A percentile compares a stretch with the other conserved stretches of the same genome.
Conservation (phyloP, 2,888 invertebrate genomes). For the Acanthosepion lycidas region DNA sequence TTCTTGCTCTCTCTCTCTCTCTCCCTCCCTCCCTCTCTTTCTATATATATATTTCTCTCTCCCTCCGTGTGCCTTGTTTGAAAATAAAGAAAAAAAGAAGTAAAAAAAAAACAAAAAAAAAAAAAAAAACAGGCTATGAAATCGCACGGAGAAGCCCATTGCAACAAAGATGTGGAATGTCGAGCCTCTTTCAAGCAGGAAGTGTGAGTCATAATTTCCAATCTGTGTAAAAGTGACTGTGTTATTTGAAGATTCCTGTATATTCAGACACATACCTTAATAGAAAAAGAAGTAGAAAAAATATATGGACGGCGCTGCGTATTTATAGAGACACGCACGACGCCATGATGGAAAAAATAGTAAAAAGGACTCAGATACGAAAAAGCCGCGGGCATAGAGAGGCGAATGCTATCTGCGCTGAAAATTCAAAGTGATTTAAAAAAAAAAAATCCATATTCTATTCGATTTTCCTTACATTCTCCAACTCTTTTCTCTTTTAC, state of each 20-base stretch:
- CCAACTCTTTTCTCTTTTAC: too few relatives aligned
- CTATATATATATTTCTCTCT: too few relatives aligned
- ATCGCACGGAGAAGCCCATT: too few relatives aligned
- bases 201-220: not conserved
- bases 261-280: constrained; percentile 20
- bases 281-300: constrained; percentile 18
- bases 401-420: not conserved
- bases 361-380: not conserved
- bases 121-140: too few relatives aligned
- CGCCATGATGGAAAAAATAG: not conserved
- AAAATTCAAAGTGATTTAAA: constrained; percentile 11
- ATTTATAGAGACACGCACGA: constrained; percentile 33
- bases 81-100: too few relatives aligned
- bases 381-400: not conserved
- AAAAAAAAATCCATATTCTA: not conserved
- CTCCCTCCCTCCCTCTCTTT: too few relatives aligned
- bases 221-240: not conserved
- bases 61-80: too few relatives aligned
- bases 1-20: too few relatives aligned
- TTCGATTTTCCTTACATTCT: not conserved
- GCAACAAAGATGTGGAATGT: too few relatives aligned
- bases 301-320: not conserved
- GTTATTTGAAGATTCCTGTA: constrained; percentile 33
- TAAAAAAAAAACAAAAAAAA: too few relatives aligned
- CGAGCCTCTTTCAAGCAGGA: too few relatives aligned